Base-by-base conservation (phyloP, 2,888 invertebrate genomes). In the Eupeodes luniger region DNA sequence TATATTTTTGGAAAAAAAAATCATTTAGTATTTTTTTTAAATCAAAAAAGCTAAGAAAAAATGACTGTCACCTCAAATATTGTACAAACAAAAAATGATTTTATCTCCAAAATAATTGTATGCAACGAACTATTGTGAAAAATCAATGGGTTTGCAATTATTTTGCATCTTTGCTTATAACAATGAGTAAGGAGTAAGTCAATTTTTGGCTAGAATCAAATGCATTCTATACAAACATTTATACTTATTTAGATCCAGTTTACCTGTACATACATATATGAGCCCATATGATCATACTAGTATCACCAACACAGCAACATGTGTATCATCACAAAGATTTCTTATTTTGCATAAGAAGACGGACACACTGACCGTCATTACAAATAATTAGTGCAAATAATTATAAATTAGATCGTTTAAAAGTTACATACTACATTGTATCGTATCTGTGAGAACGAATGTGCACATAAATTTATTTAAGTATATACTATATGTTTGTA, bases 311-410 rank as follows among this genome's bases (percentile, higher is more conserved):
- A 55, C 16, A 40, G 40, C 27, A 27, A 27, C 27, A 27, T 27
- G 27, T 27, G 27, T 14, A 51, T 12, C 36, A 12, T 34, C 53
- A 51, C 40, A 34, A 11, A 61, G 9, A n/a, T 49, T 5, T 53
- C 27, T 69, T 79, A 47, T 19, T 53, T 74, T 44, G 14, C 62
- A 77, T 11, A 82, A 27, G 27, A 59, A 64, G 57, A 36, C 12
- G 47, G 59, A 72, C 82, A 83, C 49, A 59, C 79, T 79, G 59
- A 53, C 49, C 36, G 66, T 66, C 70, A 81, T 49, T 67, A 69
- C 10, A 75, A 61, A 57, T n/a, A 72, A 34, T 9, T 86, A 83
- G 74, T 86, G 79, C 70, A 76, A 86, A 40, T 40, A 40, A 7
- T 5, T 40, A 40, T 69, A 64, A 78, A 64, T 36, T 44, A 34